Conservation (phyloP, 2,113 vertebrate species). For the Otis tarda region DNA sequence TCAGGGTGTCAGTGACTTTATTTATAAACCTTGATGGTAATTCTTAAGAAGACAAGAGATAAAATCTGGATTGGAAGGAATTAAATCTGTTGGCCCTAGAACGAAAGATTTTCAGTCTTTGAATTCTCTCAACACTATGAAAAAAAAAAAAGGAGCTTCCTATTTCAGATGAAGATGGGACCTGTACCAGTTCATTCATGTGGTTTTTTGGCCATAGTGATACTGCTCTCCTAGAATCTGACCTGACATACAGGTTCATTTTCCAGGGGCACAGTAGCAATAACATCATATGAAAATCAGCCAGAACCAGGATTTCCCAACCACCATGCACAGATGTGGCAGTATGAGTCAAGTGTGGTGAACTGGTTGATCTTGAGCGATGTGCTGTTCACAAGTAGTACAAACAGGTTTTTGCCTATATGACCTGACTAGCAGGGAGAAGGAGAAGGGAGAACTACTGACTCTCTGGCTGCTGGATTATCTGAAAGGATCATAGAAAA, state of each 20-base stretch:
- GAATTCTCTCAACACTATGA: background rate
- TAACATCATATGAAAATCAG: background rate
- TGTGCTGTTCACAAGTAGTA: background rate
- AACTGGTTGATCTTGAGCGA: background rate
- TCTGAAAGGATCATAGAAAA: background rate
- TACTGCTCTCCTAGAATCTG: background rate
- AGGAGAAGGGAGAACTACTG: background rate
- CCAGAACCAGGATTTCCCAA: background rate
- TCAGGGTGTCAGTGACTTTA: background rate
- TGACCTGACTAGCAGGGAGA: background rate
- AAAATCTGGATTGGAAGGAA: background rate
- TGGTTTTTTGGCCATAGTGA: background rate
- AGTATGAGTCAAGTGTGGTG: background rate
- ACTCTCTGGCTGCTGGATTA: background rate
- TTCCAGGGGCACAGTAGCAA: background rate
- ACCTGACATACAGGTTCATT: background rate
- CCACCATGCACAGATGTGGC: background rate
- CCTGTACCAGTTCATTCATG: background rate
- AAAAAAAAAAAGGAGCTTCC: background rate
- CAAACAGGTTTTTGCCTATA: background rate
- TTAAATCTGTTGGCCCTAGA: background rate
- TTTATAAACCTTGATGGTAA: background rate
- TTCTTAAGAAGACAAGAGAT: background rate
- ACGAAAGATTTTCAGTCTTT: background rate
- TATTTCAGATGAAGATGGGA: background rate